These are phyloP conservation scores for Crocodylus rhombifer DNA, from an alignment of 2,797 vertebrate genomes.

Conservation along the genomic window DNA sequence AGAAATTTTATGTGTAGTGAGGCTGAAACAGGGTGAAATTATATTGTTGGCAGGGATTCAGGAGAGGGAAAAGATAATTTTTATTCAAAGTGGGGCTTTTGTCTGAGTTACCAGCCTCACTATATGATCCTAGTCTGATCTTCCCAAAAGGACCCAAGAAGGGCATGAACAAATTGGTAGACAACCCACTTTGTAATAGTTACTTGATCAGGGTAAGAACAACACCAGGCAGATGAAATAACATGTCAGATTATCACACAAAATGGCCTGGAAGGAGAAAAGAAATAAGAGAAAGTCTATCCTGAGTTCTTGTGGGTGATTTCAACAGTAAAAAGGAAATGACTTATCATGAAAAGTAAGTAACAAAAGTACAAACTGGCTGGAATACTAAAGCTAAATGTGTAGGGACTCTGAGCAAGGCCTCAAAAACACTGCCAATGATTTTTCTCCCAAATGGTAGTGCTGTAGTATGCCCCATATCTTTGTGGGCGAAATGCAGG, in stretches of 20 bases:
- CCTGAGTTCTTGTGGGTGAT: background rate
- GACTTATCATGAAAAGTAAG: constrained; percentile 35
- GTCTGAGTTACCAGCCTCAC: background rate
- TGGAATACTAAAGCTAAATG: background rate
- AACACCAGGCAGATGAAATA: background rate
- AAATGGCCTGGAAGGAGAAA: background rate
- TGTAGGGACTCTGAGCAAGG: background rate
- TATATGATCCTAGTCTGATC: background rate
- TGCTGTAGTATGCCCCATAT: background rate
- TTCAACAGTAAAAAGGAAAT: background rate
- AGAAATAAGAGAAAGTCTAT: background rate
- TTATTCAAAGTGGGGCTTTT: background rate
- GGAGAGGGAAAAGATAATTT: background rate
- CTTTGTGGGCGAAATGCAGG: constrained; percentile 7
- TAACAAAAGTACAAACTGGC: background rate
- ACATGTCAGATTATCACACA: background rate
- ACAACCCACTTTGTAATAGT: background rate
- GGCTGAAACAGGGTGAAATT: background rate
- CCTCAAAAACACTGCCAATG: background rate
- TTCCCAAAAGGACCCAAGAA: background rate
- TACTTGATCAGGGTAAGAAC: background rate
- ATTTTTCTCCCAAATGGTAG: background rate
- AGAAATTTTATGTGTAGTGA: background rate
- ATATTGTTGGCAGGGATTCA: background rate
- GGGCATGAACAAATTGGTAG: background rate